Conservation (phyloP, 2,113 vertebrate genomes). For the Platysteira castanea region DNA sequence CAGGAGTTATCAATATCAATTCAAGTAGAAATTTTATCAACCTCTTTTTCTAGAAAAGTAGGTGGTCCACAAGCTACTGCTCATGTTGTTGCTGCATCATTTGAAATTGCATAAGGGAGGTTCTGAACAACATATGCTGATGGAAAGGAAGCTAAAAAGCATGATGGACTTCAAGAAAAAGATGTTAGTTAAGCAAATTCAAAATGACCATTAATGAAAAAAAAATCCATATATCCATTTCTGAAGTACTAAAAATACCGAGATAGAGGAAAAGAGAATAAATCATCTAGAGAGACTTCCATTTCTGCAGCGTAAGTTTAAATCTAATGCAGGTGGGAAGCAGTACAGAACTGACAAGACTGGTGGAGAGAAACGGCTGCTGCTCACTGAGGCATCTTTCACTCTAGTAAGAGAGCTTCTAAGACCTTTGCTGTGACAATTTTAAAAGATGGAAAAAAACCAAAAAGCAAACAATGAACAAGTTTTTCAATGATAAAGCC, state of each 20-base stretch:
- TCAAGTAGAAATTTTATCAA: neutral
- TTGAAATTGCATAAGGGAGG: neutral
- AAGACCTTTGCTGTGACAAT: neutral
- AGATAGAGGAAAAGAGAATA: neutral
- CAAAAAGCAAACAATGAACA: neutral
- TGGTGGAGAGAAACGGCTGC: rapidly evolving
- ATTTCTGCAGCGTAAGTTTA: neutral
- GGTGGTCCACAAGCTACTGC: neutral
- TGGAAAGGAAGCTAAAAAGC: neutral
- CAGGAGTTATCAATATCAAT: neutral
- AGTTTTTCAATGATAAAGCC: neutral
- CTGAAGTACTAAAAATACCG: neutral
- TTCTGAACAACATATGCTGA: neutral
- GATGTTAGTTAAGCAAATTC: neutral
- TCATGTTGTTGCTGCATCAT: neutral
- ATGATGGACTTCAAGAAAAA: neutral
- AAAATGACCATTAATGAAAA: neutral
- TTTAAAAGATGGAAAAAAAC: neutral
- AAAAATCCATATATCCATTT: neutral
- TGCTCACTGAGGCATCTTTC: neutral
- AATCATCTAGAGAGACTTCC: neutral
- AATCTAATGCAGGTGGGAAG: neutral
- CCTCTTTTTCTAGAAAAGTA: neutral
- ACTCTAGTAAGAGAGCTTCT: neutral
- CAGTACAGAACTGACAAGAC: neutral